Percentiles rank a stretch among this genome's conserved stretches.
Evolutionary conservation across 2,888 invertebrate genomes (phyloP).

Genomic region (Scrobipalpa costella): DNA sequence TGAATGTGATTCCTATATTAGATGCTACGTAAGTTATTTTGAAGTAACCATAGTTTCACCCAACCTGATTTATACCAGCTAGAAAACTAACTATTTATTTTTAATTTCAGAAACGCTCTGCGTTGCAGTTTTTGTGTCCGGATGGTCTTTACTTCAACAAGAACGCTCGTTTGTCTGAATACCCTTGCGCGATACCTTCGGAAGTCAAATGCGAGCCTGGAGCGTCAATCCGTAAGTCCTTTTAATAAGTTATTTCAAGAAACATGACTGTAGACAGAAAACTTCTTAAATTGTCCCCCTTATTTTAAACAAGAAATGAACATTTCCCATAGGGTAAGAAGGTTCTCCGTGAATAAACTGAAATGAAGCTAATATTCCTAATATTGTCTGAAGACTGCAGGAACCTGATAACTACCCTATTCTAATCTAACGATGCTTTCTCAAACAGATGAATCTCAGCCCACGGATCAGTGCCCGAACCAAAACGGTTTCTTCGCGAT

Average conservation of each 20-base stretch:
- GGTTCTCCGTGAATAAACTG: too few relatives aligned
- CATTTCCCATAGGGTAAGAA: too few relatives aligned
- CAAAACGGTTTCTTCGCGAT: conserved; percentile 52
- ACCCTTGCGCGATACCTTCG: conserved; percentile 88
- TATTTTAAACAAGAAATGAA: too few relatives aligned
- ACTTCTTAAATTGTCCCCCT: too few relatives aligned
- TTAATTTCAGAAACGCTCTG: conserved; percentile 73
- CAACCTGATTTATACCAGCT: too few relatives aligned
- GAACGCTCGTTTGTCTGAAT: conserved; percentile 78
- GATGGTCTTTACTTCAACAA: conserved; percentile 88
- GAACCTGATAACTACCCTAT: neutral
- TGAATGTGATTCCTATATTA: conserved; percentile 85
- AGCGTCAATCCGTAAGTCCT: conserved; percentile 54
- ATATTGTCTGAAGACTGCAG: neutral
- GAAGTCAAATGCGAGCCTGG: conserved; percentile 85
- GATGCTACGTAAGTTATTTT: conserved; percentile 72
- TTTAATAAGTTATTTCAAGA: neutral
- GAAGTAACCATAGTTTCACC: neutral
- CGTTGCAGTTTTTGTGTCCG: conserved; percentile 84
- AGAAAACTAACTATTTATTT: too few relatives aligned
- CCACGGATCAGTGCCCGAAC: conserved; percentile 37
- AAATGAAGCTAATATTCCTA: too few relatives aligned
- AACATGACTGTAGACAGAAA: too few relatives aligned
- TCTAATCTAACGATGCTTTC: neutral
- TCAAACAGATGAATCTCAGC: conserved; percentile 35